phyloP scores from a whole-genome alignment of 2,888 invertebrate genomes.

The Mimas tiliae region DNA sequence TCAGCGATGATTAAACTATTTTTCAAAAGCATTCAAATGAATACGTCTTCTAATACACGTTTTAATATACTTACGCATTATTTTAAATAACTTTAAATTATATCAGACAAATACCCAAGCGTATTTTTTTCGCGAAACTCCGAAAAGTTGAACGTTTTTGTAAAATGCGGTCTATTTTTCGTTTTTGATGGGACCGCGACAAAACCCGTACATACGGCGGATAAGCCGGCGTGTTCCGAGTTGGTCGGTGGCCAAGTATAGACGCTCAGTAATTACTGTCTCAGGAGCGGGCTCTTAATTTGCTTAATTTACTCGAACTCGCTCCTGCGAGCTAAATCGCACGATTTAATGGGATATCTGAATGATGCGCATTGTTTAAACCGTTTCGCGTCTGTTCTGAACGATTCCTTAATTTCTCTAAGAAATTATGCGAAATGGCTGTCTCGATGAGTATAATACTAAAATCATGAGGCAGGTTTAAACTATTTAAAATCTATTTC shows the following conservation, averaged over 20 bases:
- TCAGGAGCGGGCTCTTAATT: slow-evolving; percentile 79
- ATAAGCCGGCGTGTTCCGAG: slow-evolving; percentile 44
- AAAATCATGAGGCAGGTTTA: neutral
- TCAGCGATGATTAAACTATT: neutral
- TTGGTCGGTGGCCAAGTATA: slow-evolving; percentile 77
- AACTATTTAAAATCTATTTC: neutral
- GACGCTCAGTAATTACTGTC: slow-evolving; percentile 77
- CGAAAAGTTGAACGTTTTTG: slow-evolving; percentile 11
- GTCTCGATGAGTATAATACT: neutral
- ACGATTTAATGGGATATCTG: slow-evolving; percentile 78
- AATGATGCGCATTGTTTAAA: slow-evolving; percentile 78
- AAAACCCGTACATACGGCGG: slow-evolving; percentile 39
- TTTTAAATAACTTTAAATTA: neutral
- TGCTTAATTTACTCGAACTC: slow-evolving; percentile 79
- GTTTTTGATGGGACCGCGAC: slow-evolving; percentile 27
- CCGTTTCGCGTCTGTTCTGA: slow-evolving; percentile 65
- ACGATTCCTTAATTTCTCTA: slow-evolving; percentile 52
- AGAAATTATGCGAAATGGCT: slow-evolving; percentile 20
- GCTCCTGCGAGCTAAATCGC: slow-evolving; percentile 71
- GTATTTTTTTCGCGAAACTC: neutral
- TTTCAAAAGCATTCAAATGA: neutral
- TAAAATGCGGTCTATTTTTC: slow-evolving; percentile 26
- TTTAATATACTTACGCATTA: no score
- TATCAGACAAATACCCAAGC: neutral
- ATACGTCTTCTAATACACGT: no score